Conservation (phyloP, 2,888 invertebrate genomes). For the Byasa hedistus region DNA sequence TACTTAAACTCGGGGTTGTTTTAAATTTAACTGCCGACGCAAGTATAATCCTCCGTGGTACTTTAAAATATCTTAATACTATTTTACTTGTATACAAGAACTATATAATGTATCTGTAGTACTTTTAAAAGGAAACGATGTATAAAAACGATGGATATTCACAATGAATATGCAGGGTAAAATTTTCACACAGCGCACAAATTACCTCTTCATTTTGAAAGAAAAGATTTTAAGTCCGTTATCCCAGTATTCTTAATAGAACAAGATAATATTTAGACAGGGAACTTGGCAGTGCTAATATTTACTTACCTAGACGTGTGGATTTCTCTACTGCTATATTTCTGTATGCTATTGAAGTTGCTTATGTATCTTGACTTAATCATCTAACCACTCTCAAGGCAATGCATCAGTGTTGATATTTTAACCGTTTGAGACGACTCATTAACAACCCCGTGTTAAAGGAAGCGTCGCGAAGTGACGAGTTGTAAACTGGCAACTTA, state of each 20-base stretch:
- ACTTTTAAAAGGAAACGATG: too few species aligned
- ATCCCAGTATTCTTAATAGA: too few species aligned
- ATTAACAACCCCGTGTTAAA: constrained; percentile 43
- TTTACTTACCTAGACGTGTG: background rate
- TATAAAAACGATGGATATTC: too few species aligned
- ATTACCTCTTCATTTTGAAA: too few species aligned
- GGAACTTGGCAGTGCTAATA: too few species aligned
- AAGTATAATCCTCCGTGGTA: background rate
- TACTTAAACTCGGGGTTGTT: background rate
- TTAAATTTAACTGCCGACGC: constrained; percentile 9
- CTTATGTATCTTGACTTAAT: background rate
- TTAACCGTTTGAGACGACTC: constrained; percentile 34
- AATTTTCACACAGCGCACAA: too few species aligned
- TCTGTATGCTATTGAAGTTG: background rate
- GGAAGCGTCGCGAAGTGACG: constrained; percentile 44
- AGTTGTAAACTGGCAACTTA: constrained; percentile 52
- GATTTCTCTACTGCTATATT: background rate
- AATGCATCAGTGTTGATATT: constrained; percentile 16
- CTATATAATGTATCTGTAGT: background rate
- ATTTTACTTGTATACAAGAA: too few species aligned
- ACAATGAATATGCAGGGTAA: too few species aligned
- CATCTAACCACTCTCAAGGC: background rate
- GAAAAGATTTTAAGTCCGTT: too few species aligned
- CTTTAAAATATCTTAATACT: too few species aligned
- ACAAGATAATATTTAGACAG: too few species aligned